phyloP scores from a whole-genome alignment of 1,140 invertebrate genomes.

The Artemia franciscana region DNA sequence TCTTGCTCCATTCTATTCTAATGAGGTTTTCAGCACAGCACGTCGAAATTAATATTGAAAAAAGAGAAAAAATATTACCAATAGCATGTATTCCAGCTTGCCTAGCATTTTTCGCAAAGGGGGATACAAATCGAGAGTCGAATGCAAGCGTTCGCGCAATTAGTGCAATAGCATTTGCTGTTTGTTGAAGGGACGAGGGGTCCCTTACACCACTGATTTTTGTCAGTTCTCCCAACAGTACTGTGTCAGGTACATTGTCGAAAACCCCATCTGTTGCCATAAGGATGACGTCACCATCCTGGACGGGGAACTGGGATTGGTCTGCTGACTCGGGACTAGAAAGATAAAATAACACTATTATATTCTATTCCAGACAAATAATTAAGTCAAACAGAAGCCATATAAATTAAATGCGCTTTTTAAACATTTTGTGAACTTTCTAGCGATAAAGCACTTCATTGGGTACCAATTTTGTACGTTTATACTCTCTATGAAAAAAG shows the following conservation, averaged over 20 bases:
- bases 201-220: slow-evolving; percentile 38
- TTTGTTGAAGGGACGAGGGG: slow-evolving; percentile 50
- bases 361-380: too few species aligned
- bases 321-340: slow-evolving; percentile 69
- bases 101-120: slow-evolving; percentile 73
- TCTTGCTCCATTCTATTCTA: not conserved
- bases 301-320: slow-evolving; percentile 64
- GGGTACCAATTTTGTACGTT: too few species aligned
- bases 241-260: slow-evolving; percentile 80
- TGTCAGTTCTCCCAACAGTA: slow-evolving; percentile 54
- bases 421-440: too few species aligned
- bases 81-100: slow-evolving; percentile 76
- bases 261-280: slow-evolving; percentile 93
- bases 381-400: too few species aligned
- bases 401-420: too few species aligned
- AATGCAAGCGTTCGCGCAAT: slow-evolving; percentile 79
- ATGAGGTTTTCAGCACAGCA: not conserved
- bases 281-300: slow-evolving; percentile 84
- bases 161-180: slow-evolving; percentile 79
- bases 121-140: slow-evolving; percentile 80
- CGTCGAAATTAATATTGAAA: not conserved
- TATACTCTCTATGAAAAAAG: too few species aligned
- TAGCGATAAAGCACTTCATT: too few species aligned
- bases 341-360: too few species aligned
- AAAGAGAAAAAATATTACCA: slow-evolving; percentile 37